These are phyloP conservation scores for Onychostoma macrolepis DNA, from an alignment of 2,113 vertebrate species.

Conservation along the genomic window DNA sequence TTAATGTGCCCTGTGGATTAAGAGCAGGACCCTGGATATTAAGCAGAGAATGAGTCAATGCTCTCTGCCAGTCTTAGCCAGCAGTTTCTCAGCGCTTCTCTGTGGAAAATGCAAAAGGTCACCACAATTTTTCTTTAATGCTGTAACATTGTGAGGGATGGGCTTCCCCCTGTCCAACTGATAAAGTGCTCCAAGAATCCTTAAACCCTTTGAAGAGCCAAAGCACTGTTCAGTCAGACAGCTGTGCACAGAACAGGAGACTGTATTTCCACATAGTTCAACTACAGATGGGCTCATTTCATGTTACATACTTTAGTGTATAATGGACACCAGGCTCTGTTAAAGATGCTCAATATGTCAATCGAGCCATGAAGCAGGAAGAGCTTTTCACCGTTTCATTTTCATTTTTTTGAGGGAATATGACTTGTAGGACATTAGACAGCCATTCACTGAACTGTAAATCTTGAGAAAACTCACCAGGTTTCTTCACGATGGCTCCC, in stretches of 20 bases:
- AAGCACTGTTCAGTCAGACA: constrained; percentile 53
- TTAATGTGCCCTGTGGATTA: constrained; percentile 77
- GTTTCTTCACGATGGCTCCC: constrained; percentile 38
- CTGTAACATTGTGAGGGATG: constrained; percentile 68
- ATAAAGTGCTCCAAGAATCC: constrained; percentile 72
- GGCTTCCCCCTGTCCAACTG: constrained; percentile 73
- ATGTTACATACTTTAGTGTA: constrained; percentile 44
- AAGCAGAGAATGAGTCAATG: constrained; percentile 73
- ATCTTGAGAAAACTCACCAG: constrained; percentile 46
- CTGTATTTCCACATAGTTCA: constrained; percentile 52
- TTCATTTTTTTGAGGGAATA: neutral
- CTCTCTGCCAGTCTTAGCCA: constrained; percentile 63
- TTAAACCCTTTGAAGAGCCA: constrained; percentile 73
- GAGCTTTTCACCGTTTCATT: constrained; percentile 4
- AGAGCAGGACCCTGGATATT: constrained; percentile 73
- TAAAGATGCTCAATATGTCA: constrained; percentile 45
- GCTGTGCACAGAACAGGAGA: constrained; percentile 63
- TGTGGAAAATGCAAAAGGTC: constrained; percentile 73
- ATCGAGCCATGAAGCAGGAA: constrained; percentile 27
- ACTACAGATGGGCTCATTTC: constrained; percentile 33
- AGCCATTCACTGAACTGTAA: constrained; percentile 32
- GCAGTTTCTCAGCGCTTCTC: constrained; percentile 66
- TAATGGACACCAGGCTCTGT: constrained; percentile 37
- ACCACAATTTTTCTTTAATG: constrained; percentile 72
- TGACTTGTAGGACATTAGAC: constrained; percentile 18